Conservation (phyloP, 35 echinoderm and acorn worm species). For the Ophiothrix spiculata region DNA sequence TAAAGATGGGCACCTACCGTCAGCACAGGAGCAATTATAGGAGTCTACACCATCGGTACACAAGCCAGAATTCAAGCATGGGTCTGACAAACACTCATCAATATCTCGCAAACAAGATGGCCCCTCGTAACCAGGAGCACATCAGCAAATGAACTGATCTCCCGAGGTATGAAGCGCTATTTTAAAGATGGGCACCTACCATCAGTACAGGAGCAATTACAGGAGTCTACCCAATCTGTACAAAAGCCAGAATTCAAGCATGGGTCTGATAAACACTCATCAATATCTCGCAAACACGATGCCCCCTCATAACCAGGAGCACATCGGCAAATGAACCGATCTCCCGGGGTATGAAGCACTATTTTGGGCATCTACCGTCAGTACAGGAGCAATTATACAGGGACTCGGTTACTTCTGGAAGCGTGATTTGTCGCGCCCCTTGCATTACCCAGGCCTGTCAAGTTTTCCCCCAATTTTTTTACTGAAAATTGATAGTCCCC, state of each 20-base stretch:
- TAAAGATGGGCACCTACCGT: no score
- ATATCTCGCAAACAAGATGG: constrained; percentile 36
- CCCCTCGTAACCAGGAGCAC: constrained; percentile 10
- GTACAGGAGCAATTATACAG: no score
- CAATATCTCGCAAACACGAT: constrained; percentile 20
- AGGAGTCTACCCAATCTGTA: not conserved
- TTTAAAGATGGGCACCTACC: no score
- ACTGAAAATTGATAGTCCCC: no score
- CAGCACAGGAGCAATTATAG: constrained; percentile 44
- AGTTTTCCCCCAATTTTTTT: no score
- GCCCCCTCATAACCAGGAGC: constrained; percentile 11
- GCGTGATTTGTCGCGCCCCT: no score
- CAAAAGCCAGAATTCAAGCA: constrained; percentile 35
- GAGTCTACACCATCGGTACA: constrained; percentile 29
- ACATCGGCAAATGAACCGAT: not conserved
- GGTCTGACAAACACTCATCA: constrained; percentile 49
- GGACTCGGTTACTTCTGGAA: no score
- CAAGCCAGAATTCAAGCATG: constrained; percentile 39
- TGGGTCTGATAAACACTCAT: constrained; percentile 1
- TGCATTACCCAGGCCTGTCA: no score
- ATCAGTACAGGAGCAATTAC: constrained; percentile 46
- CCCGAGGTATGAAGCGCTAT: no score
- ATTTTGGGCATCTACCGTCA: no score
- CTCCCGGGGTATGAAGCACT: no score
- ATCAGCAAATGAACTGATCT: no score